Base-by-base conservation (phyloP, 2,888 invertebrate genomes). In the Ophioninae sp. region DNA sequence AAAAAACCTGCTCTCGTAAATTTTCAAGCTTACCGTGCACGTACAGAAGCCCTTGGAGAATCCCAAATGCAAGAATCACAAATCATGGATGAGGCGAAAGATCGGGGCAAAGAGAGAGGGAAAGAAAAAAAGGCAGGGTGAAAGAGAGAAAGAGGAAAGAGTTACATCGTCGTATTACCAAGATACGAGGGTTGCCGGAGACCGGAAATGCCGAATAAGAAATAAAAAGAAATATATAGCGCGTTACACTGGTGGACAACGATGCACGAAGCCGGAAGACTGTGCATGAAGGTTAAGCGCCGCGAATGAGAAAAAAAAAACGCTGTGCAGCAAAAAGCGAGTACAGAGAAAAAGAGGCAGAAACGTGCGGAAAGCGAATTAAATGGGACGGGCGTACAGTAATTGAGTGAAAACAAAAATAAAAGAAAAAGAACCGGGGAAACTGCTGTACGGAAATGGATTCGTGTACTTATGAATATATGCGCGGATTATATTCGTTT, bases 41-140 rank as follows among this genome's bases (percentile, higher is more conserved):
- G 73, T 68, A 22, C 13, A 51, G 13, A 59, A 37, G 37, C 69
- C 80, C 74, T 68, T 20, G 73, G 83, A 81, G 83, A 83, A 81
- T 83, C 77, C 71, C 80, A 81, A 81, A 81, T 83, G 77, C 69
- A 69, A 65, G 80, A 80, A 77, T 80, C 79, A 65, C 81, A 79
- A 84, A 81, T 81, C 59, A 76, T 63, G 44, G 64, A 81, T 39
- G 81, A 74, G 67, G 10, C 59, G 37, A 44, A 65, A 30, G 74
- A 71, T 56, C 30, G 51, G 30, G 51, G 30, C 22, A 67, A 30
- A 61, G 10, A 20, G 30, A 71, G 37, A 59, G 37, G 39, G 22
- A 59, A 22, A 72, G 59, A 61, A 39, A 17, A 39, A 44, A n/a
- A 20, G 22, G 10, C 6, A 41, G 20, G 7, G 44, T 22, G n/a